phyloP scores from a whole-genome alignment of 2,888 invertebrate genomes.

The Lottia gigantea region DNA sequence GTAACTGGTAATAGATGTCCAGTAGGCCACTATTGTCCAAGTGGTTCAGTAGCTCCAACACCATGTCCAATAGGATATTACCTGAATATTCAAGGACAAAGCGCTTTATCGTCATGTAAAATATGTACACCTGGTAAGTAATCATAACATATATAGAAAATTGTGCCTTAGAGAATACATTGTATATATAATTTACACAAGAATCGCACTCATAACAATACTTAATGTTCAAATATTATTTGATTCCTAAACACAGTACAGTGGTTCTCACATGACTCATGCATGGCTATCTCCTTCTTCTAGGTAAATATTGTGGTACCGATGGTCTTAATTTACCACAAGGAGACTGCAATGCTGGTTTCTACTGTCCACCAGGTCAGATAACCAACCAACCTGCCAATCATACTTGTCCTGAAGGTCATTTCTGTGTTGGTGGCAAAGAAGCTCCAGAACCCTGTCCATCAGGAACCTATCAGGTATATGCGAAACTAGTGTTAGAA shows the following conservation, averaged over 20 bases:
- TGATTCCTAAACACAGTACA: no score
- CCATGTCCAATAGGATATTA: slow-evolving; percentile 62
- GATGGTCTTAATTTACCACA: slow-evolving; percentile 51
- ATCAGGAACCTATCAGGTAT: slow-evolving; percentile 63
- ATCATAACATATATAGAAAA: no score
- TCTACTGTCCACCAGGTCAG: slow-evolving; percentile 64
- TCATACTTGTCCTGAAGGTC: slow-evolving; percentile 58
- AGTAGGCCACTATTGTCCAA: slow-evolving; percentile 60
- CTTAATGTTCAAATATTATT: no score
- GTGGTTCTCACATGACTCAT: neutral
- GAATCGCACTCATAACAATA: no score
- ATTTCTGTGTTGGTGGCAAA: slow-evolving; percentile 59
- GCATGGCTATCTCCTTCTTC: neutral
- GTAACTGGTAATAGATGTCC: slow-evolving; percentile 60
- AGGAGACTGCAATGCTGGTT: slow-evolving; percentile 56
- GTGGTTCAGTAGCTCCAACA: slow-evolving; percentile 42
- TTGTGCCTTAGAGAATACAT: no score
- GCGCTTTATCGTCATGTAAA: slow-evolving; percentile 47
- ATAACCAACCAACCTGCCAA: slow-evolving; percentile 54
- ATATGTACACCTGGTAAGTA: slow-evolving; percentile 58
- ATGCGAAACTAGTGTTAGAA: neutral
- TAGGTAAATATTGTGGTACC: slow-evolving; percentile 59
- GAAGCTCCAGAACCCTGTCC: slow-evolving; percentile 54
- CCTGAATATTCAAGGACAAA: slow-evolving; percentile 49
- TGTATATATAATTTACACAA: no score